Conservation (phyloP, 2,888 invertebrate genomes). For the Tinea trinotella region DNA sequence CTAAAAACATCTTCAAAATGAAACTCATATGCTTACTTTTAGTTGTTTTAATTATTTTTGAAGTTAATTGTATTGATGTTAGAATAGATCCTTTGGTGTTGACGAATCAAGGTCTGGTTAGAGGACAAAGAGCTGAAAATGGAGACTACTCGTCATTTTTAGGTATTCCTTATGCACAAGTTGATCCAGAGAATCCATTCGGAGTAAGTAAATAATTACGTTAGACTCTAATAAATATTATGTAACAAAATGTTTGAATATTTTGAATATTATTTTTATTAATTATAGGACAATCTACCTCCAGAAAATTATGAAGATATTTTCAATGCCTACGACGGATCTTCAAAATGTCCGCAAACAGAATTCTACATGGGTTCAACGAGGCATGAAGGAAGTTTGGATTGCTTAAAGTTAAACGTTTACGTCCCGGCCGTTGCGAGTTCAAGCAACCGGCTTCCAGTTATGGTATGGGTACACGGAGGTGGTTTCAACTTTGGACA, state of each 20-base stretch:
- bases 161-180: slow-evolving; percentile 56
- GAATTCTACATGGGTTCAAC: neutral
- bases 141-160: slow-evolving; percentile 54
- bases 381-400: slow-evolving; percentile 14
- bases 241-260: neutral
- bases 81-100: slow-evolving; percentile 57
- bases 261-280: neutral
- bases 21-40: slow-evolving; percentile 25
- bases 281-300: slow-evolving; percentile 41
- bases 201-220: slow-evolving; percentile 43
- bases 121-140: slow-evolving; percentile 46
- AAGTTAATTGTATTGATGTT: slow-evolving; percentile 28
- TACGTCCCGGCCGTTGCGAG: slow-evolving; percentile 50
- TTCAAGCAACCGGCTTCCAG: slow-evolving; percentile 46
- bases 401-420: slow-evolving; percentile 21
- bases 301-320: slow-evolving; percentile 42
- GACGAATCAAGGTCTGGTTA: slow-evolving; percentile 50
- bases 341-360: slow-evolving; percentile 19
- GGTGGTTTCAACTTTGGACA: slow-evolving; percentile 45
- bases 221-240: neutral
- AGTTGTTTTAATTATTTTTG: slow-evolving; percentile 28
- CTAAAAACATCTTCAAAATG: slow-evolving; percentile 31
- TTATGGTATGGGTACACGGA: slow-evolving; percentile 59
- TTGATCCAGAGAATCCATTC: slow-evolving; percentile 50
- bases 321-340: slow-evolving; percentile 34